These are phyloP conservation scores for Lepidostoma basale DNA, from an alignment of 1,140 invertebrate species.

Conservation along the genomic window DNA sequence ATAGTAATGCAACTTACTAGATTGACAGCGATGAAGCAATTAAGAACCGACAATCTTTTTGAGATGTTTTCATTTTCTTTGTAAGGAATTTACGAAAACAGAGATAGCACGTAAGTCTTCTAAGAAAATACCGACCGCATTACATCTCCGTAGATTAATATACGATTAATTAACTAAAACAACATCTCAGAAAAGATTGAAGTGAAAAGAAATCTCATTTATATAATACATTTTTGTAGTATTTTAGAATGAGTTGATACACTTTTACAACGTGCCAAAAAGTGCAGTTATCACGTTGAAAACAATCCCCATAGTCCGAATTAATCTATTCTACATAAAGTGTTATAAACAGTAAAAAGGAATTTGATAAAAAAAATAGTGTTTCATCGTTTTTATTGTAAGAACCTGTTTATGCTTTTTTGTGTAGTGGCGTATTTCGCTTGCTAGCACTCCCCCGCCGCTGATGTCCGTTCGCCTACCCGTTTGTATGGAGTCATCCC, in stretches of 20 bases:
- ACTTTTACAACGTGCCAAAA: constrained; percentile 1
- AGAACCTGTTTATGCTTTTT: neutral
- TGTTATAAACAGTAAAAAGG: neutral
- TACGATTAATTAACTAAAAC: too few species aligned
- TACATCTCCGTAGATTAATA: constrained; percentile 5
- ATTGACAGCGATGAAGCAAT: constrained; percentile 4
- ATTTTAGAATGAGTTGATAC: too few species aligned
- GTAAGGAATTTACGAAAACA: constrained; percentile 1
- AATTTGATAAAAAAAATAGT: neutral
- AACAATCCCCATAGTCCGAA: constrained; percentile 19
- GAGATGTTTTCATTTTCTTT: neutral
- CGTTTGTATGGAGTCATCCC: constrained; percentile 15
- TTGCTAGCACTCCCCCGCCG: neutral
- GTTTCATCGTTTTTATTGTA: neutral
- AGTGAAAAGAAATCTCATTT: too few species aligned
- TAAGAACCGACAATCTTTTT: constrained; percentile 9
- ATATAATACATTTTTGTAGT: too few species aligned
- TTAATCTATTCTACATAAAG: neutral
- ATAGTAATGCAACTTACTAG: constrained; percentile 11
- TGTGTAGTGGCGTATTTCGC: neutral
- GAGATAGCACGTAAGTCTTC: neutral
- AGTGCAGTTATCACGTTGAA: constrained; percentile 11
- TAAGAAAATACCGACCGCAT: constrained; percentile 4
- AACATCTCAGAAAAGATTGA: too few species aligned
- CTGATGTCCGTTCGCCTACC: neutral